These are phyloP conservation scores for Liasis olivaceus DNA, from an alignment of 2,797 vertebrate genomes.

Conservation along the genomic window DNA sequence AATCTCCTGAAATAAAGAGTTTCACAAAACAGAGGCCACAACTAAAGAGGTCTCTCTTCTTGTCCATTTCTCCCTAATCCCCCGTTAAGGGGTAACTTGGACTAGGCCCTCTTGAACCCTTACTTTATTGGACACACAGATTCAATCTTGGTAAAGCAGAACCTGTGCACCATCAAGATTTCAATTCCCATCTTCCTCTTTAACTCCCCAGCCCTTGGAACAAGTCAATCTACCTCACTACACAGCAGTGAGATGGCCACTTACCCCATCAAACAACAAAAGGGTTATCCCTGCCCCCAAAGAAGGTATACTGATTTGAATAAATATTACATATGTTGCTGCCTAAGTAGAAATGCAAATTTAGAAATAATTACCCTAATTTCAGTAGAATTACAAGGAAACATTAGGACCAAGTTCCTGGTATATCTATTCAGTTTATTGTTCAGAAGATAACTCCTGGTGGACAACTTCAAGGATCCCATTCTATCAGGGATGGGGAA, in stretches of 20 bases:
- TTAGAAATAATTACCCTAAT: not conserved
- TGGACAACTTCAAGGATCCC: not conserved
- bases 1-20: no score
- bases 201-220: not conserved
- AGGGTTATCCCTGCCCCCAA: not conserved
- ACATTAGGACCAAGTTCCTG: not conserved
- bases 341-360: not conserved
- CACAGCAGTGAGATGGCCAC: not conserved
- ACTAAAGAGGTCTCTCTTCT: not conserved
- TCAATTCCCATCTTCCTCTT: not conserved
- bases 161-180: not conserved
- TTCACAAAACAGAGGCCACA: not conserved
- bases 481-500: not conserved
- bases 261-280: not conserved
- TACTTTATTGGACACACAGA: not conserved
- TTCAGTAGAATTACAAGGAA: not conserved
- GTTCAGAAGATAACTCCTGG: not conserved
- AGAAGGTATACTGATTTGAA: not conserved
- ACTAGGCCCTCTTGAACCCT: not conserved
- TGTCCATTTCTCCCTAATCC: not conserved
- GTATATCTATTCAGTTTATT: not conserved
- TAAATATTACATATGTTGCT: not conserved
- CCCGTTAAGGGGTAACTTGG: not conserved
- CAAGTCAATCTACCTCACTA: not conserved
- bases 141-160: not conserved